Percentiles rank a stretch among this genome's conserved stretches.
Evolutionary conservation across 2,888 invertebrate species (phyloP).

Genomic region (Eristalinus sepulchralis): DNA sequence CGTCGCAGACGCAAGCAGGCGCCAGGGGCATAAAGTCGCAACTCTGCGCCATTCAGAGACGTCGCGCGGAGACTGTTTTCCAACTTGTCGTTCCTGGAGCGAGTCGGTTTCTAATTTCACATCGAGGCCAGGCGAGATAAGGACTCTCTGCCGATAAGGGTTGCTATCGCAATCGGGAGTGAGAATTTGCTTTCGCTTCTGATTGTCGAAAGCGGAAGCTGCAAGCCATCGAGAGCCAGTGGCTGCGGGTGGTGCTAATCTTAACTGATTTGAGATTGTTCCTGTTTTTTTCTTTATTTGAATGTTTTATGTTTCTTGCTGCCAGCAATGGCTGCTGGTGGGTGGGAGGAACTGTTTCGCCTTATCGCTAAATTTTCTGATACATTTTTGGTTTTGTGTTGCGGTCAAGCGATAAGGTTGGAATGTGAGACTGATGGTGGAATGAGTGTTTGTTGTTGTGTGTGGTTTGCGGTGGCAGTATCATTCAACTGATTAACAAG

Average conservation of each 20-base stretch:
- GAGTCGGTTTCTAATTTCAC: not conserved
- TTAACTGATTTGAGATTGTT: conserved; percentile 29
- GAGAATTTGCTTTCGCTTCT: not conserved
- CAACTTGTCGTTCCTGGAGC: not conserved
- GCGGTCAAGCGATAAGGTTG: not conserved
- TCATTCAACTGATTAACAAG: not conserved
- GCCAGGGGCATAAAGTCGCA: conserved; percentile 28
- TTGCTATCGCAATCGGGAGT: not conserved
- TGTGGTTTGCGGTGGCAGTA: not conserved
- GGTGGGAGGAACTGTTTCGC: not conserved
- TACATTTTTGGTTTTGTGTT: not conserved
- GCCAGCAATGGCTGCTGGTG: not conserved
- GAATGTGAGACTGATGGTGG: not conserved
- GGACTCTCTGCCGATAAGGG: not conserved
- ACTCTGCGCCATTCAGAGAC: not conserved
- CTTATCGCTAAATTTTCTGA: not conserved
- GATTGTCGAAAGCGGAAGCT: conserved; percentile 56
- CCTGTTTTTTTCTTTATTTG: not conserved
- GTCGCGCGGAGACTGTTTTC: not conserved
- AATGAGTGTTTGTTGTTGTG: not conserved
- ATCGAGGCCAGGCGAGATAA: not conserved
- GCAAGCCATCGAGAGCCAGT: conserved; percentile 4
- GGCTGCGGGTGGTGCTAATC: not conserved
- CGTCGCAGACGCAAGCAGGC: conserved; percentile 12
- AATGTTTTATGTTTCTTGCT: not conserved